Conservation (phyloP, 2,797 vertebrate species). For the Emydoidea blandingii region DNA sequence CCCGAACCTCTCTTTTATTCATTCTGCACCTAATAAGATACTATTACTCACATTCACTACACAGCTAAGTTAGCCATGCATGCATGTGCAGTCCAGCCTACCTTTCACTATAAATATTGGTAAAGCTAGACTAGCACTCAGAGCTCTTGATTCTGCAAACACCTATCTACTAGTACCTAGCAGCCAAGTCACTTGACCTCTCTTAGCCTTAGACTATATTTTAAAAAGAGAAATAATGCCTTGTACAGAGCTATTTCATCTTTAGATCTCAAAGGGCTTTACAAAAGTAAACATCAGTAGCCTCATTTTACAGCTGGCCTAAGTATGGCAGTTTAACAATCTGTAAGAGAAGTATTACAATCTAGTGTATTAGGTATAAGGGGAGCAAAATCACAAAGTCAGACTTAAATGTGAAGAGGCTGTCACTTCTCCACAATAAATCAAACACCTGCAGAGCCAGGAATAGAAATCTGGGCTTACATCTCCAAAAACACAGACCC, state of each 20-base stretch:
- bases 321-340: not conserved
- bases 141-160: not conserved
- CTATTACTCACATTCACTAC: not conserved
- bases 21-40: not conserved
- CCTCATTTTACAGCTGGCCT: not conserved
- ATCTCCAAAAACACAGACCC: not conserved
- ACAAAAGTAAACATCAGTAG: not conserved
- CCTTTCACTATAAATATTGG: fast-evolving
- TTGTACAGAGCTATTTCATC: not conserved
- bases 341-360: not conserved
- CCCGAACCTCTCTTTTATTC: not conserved
- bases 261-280: not conserved
- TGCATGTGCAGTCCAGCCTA: not conserved
- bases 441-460: not conserved
- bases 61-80: not conserved
- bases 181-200: not conserved
- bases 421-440: not conserved
- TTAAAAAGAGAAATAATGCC: not conserved
- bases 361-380: not conserved
- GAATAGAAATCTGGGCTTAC: not conserved
- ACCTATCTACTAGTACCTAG: not conserved
- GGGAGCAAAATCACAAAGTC: not conserved
- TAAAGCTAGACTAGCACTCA: not conserved
- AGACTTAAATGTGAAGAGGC: not conserved
- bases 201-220: not conserved